phyloP scores from a whole-genome alignment of 1,140 invertebrate species.

The Zaprionus vittiger region DNA sequence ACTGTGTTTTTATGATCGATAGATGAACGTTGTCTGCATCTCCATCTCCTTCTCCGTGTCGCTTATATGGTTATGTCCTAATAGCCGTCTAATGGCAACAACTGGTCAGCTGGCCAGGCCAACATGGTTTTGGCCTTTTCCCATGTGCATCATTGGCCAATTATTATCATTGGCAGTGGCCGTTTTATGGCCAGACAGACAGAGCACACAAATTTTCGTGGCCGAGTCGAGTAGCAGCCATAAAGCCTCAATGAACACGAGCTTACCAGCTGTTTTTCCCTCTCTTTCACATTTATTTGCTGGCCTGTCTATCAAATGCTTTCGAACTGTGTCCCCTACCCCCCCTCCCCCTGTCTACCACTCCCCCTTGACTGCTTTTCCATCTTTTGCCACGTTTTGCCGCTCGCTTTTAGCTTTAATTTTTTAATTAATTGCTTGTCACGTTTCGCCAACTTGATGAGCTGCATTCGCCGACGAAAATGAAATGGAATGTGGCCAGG shows the following conservation, averaged over 20 bases:
- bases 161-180: conserved; percentile 70
- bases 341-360: too few relatives aligned
- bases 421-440: conserved; percentile 82
- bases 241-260: conserved; percentile 44
- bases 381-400: neutral
- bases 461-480: conserved; percentile 57
- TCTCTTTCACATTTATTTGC: conserved; percentile 2
- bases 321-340: neutral
- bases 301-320: neutral
- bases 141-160: conserved; percentile 80
- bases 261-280: neutral
- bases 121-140: conserved; percentile 61
- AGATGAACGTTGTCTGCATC: conserved; percentile 29
- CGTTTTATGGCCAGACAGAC: conserved; percentile 39
- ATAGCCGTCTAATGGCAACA: conserved; percentile 69
- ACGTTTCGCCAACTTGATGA: conserved; percentile 60
- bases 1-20: conserved; percentile 59
- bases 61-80: conserved; percentile 72
- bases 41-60: conserved; percentile 4
- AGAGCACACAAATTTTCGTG: conserved; percentile 50
- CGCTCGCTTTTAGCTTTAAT: conserved; percentile 57
- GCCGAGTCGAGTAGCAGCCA: conserved; percentile 34
- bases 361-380: too few relatives aligned
- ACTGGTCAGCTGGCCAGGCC: conserved; percentile 24
- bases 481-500: conserved; percentile 62